phyloP scores from a whole-genome alignment of 2,113 vertebrate genomes.

The Xenopus laevis region DNA sequence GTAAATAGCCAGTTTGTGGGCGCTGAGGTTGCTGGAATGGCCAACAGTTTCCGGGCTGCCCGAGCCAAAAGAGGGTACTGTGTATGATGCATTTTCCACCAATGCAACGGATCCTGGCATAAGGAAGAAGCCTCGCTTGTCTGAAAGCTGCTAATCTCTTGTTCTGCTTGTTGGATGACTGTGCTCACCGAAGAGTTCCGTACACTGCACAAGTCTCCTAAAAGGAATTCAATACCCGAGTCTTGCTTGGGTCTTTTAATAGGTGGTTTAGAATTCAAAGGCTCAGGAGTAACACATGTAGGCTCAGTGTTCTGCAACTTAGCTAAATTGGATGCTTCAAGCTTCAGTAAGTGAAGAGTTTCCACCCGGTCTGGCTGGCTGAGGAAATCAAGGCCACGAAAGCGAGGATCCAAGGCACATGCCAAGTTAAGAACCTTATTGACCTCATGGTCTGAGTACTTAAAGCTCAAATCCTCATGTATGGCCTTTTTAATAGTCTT shows the following conservation, averaged over 20 bases:
- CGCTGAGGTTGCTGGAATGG: conserved; percentile 58
- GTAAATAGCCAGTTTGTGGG: conserved; percentile 49
- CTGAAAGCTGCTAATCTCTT: conserved; percentile 62
- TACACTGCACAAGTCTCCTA: conserved; percentile 63
- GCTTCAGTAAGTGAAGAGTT: conserved; percentile 62
- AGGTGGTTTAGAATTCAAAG: conserved; percentile 20
- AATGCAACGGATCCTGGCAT: conserved; percentile 64
- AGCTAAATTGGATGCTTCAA: conserved; percentile 58
- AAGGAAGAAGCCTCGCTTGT: conserved; percentile 58
- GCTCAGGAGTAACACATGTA: conserved; percentile 26
- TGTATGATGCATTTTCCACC: conserved; percentile 64
- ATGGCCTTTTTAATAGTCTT: conserved; percentile 61
- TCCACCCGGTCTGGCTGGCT: conserved; percentile 57
- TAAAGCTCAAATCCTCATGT: conserved; percentile 51
- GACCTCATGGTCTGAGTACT: conserved; percentile 56
- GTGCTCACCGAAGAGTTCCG: conserved; percentile 49
- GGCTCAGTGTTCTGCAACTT: conserved; percentile 36
- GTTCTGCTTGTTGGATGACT: conserved; percentile 61
- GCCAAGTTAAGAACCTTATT: conserved; percentile 63
- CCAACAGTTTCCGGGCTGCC: conserved; percentile 58
- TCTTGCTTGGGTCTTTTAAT: conserved; percentile 44
- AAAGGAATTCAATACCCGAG: conserved; percentile 66
- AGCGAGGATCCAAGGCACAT: conserved; percentile 68
- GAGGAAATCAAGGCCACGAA: conserved; percentile 68
- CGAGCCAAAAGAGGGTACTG: conserved; percentile 63